Evolutionary conservation across 1,140 invertebrate species (phyloP).

Genomic region (Arctopsyche grandis): DNA sequence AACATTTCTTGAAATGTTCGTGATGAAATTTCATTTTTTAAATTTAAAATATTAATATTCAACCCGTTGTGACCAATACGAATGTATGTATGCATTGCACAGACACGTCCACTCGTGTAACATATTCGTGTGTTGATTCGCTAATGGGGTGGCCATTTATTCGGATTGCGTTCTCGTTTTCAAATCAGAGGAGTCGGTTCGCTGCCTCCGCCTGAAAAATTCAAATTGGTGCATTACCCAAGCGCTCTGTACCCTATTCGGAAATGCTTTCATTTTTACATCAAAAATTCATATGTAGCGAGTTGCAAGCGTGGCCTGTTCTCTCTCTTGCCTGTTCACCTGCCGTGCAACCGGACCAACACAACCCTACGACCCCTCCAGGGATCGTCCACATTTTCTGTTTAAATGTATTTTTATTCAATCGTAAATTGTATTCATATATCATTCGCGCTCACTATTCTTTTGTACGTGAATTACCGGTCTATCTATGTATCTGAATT

Average conservation of each 20-base stretch:
- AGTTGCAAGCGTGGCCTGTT: background rate
- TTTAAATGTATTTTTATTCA: background rate
- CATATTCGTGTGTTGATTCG: background rate
- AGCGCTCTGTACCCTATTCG: constrained; percentile 12
- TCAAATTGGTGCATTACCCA: constrained; percentile 23
- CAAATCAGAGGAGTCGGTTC: background rate
- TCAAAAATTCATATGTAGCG: constrained; percentile 41
- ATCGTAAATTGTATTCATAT: background rate
- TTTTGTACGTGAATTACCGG: too few species aligned
- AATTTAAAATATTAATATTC: too few species aligned
- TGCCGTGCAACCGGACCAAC: background rate
- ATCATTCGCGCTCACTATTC: too few species aligned
- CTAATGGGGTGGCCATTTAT: background rate
- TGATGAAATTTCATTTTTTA: too few species aligned
- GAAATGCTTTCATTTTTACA: constrained; percentile 38
- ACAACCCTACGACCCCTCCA: background rate
- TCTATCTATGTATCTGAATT: too few species aligned
- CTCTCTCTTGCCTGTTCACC: constrained; percentile 23
- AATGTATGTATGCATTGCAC: background rate
- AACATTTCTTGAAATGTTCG: background rate
- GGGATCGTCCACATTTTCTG: background rate
- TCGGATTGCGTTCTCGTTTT: constrained; percentile 6
- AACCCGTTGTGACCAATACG: too few species aligned
- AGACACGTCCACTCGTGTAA: background rate
- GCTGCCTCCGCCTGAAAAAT: constrained; percentile 2